These are phyloP conservation scores for Apis laboriosa DNA, from an alignment of 1,140 invertebrate species.

Conservation along the genomic window DNA sequence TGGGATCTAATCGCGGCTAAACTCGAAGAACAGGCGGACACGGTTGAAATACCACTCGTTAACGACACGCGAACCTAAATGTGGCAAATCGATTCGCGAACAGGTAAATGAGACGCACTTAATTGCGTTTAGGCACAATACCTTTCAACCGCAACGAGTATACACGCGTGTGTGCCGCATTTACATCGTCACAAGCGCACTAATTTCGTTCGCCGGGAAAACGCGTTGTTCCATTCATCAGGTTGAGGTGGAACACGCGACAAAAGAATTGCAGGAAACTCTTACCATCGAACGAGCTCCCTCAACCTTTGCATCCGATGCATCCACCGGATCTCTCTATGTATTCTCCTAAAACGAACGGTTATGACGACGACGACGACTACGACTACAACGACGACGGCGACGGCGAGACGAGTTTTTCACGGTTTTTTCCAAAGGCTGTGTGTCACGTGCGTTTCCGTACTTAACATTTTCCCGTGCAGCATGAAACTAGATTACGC, in stretches of 20 bases:
- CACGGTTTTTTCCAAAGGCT: background rate
- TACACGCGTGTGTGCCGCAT: background rate
- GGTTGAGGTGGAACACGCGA: background rate
- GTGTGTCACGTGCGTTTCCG: background rate
- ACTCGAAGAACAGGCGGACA: background rate
- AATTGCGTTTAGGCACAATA: slow-evolving; percentile 52
- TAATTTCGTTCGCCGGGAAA: slow-evolving; percentile 39
- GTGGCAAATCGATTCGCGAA: slow-evolving; percentile 44
- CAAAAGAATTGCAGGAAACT: slow-evolving; percentile 1
- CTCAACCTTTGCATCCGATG: background rate
- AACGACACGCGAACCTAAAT: slow-evolving; percentile 28
- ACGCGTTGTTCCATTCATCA: background rate
- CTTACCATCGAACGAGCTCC: background rate
- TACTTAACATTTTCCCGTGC: slow-evolving; percentile 5
- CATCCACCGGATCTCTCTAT: background rate
- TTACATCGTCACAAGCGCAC: slow-evolving; percentile 7
- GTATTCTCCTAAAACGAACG: background rate
- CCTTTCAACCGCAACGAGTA: background rate
- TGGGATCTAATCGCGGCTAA: background rate
- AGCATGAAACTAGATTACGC: background rate
- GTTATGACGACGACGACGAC: too few species aligned
- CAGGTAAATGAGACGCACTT: slow-evolving; percentile 38
- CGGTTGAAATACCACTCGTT: slow-evolving; percentile 34
- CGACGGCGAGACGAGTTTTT: background rate
- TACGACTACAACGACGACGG: too few species aligned